phyloP scores from a whole-genome alignment of 2,888 invertebrate species.

The Abrostola triplasia region DNA sequence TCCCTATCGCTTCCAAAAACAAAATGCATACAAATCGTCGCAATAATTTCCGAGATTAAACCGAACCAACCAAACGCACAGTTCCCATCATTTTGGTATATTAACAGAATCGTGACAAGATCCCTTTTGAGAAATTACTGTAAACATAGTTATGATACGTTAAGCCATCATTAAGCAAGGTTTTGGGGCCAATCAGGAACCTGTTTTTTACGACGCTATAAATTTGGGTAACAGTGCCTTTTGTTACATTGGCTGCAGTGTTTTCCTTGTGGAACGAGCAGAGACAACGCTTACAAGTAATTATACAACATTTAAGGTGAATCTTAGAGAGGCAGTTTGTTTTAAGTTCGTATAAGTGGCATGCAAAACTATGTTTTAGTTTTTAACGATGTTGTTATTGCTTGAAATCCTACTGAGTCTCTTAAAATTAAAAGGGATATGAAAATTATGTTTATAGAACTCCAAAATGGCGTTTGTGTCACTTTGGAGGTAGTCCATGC shows the following conservation, averaged over 20 bases:
- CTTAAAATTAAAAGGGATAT: too few species aligned
- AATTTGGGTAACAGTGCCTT: conserved; percentile 26
- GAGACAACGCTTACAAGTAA: conserved; percentile 10
- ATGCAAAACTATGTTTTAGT: too few species aligned
- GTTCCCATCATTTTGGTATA: conserved; percentile 57
- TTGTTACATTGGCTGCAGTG: conserved; percentile 11
- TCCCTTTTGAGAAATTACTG: conserved; percentile 57
- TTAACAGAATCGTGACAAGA: conserved; percentile 61
- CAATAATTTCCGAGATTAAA: conserved; percentile 56
- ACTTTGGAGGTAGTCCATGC: too few species aligned
- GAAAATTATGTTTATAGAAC: too few species aligned
- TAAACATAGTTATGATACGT: conserved; percentile 56
- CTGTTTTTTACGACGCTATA: conserved; percentile 57
- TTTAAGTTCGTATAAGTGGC: too few species aligned
- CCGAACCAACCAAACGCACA: conserved; percentile 41
- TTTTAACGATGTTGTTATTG: too few species aligned
- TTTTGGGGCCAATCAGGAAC: conserved; percentile 65
- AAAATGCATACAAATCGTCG: conserved; percentile 44
- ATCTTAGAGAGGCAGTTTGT: neutral
- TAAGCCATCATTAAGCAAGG: conserved; percentile 56
- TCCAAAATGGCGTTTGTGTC: too few species aligned
- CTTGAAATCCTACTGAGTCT: too few species aligned
- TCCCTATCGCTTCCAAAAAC: conserved; percentile 10
- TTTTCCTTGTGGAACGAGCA: conserved; percentile 6
- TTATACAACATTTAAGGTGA: neutral